Evolutionary conservation across 2,797 vertebrate species (phyloP).

Genomic region (Simalia tracyae): DNA sequence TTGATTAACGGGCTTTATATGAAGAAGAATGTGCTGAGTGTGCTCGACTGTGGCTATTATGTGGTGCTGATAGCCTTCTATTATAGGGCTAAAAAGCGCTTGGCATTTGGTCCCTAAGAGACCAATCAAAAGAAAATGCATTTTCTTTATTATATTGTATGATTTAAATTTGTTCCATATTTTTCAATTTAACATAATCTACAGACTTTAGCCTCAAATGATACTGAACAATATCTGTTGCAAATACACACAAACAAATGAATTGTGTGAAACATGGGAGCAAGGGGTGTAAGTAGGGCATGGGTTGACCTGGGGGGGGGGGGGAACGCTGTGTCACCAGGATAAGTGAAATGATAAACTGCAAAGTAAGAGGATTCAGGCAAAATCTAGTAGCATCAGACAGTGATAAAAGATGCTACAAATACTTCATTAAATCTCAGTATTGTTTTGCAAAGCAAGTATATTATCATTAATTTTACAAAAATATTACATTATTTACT

Average conservation of each 20-base stretch:
- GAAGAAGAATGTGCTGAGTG: neutral
- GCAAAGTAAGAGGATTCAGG: neutral
- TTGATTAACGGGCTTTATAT: neutral
- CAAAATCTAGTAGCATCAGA: neutral
- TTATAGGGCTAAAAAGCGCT: neutral
- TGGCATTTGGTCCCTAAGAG: neutral
- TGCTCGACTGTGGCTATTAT: neutral
- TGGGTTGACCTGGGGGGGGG: neutral
- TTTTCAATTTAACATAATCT: neutral
- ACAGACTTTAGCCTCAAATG: neutral
- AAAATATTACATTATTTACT: constrained; percentile 23
- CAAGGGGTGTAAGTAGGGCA: neutral
- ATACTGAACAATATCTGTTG: neutral
- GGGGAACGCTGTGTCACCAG: neutral
- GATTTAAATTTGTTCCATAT: neutral
- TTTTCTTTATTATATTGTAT: neutral
- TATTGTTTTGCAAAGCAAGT: neutral
- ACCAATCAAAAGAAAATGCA: neutral
- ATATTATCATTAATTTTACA: constrained; percentile 20
- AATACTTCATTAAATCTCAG: constrained; percentile 18
- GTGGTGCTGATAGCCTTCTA: neutral
- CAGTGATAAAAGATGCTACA: constrained; percentile 1
- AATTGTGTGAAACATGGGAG: neutral
- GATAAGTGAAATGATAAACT: neutral
- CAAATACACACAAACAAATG: neutral